Conservation (phyloP, 2,888 invertebrate genomes). For the Lomographa bimaculata region DNA sequence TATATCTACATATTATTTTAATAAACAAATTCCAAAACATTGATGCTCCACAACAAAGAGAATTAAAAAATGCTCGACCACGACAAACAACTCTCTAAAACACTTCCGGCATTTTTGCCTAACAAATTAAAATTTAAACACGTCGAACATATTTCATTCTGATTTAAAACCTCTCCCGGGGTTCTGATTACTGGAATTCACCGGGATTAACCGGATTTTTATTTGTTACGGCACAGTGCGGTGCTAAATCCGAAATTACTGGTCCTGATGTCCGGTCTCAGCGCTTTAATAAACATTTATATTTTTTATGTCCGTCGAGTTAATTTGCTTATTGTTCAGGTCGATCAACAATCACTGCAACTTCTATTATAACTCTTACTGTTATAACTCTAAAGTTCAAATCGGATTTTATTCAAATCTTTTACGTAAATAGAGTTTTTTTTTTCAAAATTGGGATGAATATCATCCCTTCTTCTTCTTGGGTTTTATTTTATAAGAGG, state of each 20-base stretch:
- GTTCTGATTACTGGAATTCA: constrained; percentile 31
- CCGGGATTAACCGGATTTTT: constrained; percentile 24
- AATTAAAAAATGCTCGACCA: constrained; percentile 11
- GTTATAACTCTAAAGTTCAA: neutral
- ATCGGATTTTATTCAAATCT: no score
- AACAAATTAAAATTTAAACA: constrained; percentile 28
- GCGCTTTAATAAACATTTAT: constrained; percentile 40
- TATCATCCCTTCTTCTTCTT: no score
- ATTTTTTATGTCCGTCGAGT: constrained; percentile 32
- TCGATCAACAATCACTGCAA: constrained; percentile 7
- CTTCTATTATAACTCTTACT: constrained; percentile 4
- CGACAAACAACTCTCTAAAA: constrained; percentile 9
- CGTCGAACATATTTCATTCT: constrained; percentile 27
- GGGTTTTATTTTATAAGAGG: no score
- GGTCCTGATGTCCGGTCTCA: constrained; percentile 34
- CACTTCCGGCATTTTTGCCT: constrained; percentile 20
- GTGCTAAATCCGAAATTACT: constrained; percentile 34
- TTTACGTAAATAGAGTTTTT: no score
- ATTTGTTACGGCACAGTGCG: constrained; percentile 27
- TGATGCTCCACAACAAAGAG: constrained; percentile 19
- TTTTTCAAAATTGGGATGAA: no score
- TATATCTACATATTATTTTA: no score
- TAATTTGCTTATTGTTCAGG: constrained; percentile 16
- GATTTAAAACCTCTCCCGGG: constrained; percentile 29
- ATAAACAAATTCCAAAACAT: no score